Evolutionary conservation across 2,797 vertebrate species (phyloP).

Genomic region (Steatocranus sp.): DNA sequence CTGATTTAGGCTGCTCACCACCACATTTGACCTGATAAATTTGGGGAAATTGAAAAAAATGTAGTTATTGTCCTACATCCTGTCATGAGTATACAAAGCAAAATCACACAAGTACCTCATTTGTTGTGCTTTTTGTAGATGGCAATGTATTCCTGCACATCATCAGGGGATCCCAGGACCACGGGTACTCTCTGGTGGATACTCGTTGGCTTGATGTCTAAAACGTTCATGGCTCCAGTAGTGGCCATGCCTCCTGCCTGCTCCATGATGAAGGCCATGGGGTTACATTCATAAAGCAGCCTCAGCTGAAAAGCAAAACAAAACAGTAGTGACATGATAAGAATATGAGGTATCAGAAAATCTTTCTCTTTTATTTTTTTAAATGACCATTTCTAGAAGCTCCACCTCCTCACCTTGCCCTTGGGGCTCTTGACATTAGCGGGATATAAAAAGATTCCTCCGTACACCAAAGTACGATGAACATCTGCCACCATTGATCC

Average conservation of each 20-base stretch:
- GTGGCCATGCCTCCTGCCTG: conserved; percentile 91
- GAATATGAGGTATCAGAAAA: background rate
- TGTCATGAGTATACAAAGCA: background rate
- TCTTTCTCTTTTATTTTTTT: background rate
- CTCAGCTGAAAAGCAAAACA: conserved; percentile 76
- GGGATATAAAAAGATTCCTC: conserved; percentile 95
- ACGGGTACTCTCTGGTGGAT: conserved; percentile 90
- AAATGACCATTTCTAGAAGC: background rate
- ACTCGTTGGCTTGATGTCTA: conserved; percentile 86
- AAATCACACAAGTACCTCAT: conserved; percentile 41
- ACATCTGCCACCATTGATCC: conserved; percentile 98
- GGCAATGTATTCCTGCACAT: conserved; percentile 87
- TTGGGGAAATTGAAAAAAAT: background rate
- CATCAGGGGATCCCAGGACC: conserved; percentile 87
- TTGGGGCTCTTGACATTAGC: conserved; percentile 92
- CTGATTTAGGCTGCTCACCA: background rate
- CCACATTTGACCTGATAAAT: background rate
- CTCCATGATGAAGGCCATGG: conserved; percentile 91
- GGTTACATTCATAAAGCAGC: conserved; percentile 93
- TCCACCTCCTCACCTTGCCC: conserved; percentile 82
- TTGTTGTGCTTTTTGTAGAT: conserved; percentile 82
- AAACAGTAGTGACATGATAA: background rate
- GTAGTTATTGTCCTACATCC: background rate
- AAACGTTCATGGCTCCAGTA: conserved; percentile 80
- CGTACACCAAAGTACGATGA: conserved; percentile 93